These are phyloP conservation scores for Dufourea novaeangliae DNA, from an alignment of 1,140 invertebrate genomes.

Conservation along the genomic window DNA sequence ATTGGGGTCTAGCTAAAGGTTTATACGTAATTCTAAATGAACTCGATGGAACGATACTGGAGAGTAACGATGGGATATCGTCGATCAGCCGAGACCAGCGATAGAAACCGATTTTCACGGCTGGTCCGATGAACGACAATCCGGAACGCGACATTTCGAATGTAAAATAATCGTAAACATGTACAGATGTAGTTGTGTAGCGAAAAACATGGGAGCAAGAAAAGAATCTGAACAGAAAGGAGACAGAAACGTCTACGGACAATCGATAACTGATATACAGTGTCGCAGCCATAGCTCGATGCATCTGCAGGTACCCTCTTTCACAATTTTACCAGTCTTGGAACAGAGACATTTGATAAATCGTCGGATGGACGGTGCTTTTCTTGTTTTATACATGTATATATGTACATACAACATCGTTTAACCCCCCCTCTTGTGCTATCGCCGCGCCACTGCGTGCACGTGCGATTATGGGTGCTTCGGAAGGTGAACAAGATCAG, in stretches of 20 bases:
- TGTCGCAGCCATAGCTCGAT: slow-evolving; percentile 79
- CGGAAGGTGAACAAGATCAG: slow-evolving; percentile 36
- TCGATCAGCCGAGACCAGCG: slow-evolving; percentile 7
- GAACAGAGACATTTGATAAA: neutral
- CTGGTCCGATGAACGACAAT: neutral
- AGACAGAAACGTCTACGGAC: slow-evolving; percentile 59
- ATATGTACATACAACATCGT: too few species aligned
- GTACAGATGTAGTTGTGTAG: slow-evolving; percentile 43
- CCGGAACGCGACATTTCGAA: slow-evolving; percentile 9
- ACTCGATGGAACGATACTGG: slow-evolving; percentile 6
- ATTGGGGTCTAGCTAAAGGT: slow-evolving; percentile 51
- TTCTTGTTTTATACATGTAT: neutral
- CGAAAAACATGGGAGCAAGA: slow-evolving; percentile 54
- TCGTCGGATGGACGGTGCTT: slow-evolving; percentile 16
- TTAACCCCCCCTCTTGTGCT: slow-evolving; percentile 68
- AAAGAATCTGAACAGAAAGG: slow-evolving; percentile 48
- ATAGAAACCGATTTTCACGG: neutral
- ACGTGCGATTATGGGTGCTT: slow-evolving; percentile 68
- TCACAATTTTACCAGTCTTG: slow-evolving; percentile 27
- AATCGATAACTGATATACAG: slow-evolving; percentile 69
- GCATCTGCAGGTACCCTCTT: slow-evolving; percentile 77
- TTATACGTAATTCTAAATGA: slow-evolving; percentile 32
- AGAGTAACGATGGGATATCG: slow-evolving; percentile 27
- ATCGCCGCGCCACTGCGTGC: slow-evolving; percentile 77
- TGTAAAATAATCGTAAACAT: neutral